A percentile compares a stretch with the other conserved stretches of the same genome.
These are phyloP conservation scores for Allophyes oxyacanthae DNA, from an alignment of 2,888 invertebrate genomes.

Conservation along the genomic window DNA sequence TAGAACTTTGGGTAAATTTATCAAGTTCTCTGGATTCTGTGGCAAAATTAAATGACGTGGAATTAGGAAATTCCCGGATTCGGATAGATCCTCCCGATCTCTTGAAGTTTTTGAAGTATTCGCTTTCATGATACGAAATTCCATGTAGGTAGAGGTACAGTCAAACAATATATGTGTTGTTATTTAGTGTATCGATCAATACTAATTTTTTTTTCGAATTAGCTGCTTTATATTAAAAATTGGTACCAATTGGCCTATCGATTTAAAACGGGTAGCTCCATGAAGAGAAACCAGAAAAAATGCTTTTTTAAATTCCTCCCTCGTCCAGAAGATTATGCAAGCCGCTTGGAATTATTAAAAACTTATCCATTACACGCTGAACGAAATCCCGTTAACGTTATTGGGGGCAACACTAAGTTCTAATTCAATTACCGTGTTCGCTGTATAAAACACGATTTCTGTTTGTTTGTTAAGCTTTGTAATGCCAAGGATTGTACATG, in stretches of 20 bases:
- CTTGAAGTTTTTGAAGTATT: slow-evolving; percentile 4
- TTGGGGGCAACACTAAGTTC: slow-evolving; percentile 77
- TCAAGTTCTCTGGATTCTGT: slow-evolving; percentile 16
- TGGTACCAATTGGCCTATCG: too few relatives aligned
- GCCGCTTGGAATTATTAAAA: slow-evolving; percentile 47
- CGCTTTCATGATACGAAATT: too few relatives aligned
- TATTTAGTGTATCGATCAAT: too few relatives aligned
- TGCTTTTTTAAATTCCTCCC: neutral
- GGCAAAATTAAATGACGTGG: slow-evolving; percentile 9
- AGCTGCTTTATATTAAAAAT: too few relatives aligned
- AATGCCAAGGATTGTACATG: slow-evolving; percentile 56
- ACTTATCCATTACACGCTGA: slow-evolving; percentile 56
- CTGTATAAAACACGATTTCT: slow-evolving; percentile 63
- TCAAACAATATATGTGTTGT: too few relatives aligned
- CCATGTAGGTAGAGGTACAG: too few relatives aligned
- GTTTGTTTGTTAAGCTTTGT: slow-evolving; percentile 63
- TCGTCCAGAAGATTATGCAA: slow-evolving; percentile 17
- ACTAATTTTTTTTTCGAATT: too few relatives aligned
- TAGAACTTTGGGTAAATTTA: slow-evolving; percentile 16
- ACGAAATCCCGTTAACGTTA: slow-evolving; percentile 76
- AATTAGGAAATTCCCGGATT: neutral
- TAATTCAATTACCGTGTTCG: slow-evolving; percentile 78
- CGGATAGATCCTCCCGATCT: neutral
- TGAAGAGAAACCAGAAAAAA: slow-evolving; percentile 6
- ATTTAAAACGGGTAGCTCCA: neutral